Conservation (phyloP, 2,797 vertebrate genomes). For the Molothrus ater region DNA sequence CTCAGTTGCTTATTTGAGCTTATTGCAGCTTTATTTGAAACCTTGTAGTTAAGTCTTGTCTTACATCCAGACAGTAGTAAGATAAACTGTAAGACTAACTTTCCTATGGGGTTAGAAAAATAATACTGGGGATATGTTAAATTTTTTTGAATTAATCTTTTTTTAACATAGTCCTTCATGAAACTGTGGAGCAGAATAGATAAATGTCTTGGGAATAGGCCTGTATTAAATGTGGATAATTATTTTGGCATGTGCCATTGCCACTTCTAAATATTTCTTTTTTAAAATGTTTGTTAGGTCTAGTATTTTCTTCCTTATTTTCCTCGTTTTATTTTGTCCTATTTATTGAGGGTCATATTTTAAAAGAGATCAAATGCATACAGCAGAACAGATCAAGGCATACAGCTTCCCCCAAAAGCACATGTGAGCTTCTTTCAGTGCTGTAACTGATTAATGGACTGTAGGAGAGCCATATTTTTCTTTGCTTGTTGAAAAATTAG, state of each 20-base stretch:
- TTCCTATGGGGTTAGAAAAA: background rate
- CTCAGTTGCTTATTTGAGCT: background rate
- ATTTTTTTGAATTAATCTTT: background rate
- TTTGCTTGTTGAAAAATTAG: background rate
- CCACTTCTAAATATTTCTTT: background rate
- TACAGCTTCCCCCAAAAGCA: accelerated
- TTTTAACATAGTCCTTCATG: background rate
- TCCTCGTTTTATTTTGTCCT: background rate
- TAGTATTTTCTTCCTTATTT: background rate
- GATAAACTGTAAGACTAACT: background rate
- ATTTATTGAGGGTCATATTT: background rate
- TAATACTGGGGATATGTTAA: background rate
- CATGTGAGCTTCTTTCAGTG: background rate
- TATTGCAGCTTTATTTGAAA: background rate
- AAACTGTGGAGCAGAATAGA: background rate
- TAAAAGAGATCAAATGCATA: background rate
- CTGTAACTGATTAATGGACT: accelerated
- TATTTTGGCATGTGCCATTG: background rate
- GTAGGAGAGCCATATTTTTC: background rate
- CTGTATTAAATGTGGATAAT: background rate
- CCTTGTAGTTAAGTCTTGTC: background rate
- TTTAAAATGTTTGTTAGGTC: background rate
- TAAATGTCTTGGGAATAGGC: background rate
- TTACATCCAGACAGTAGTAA: background rate
- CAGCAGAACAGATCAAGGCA: too few species aligned